These are phyloP conservation scores for Sebastes minor DNA, from an alignment of 2,797 vertebrate genomes.

Conservation along the genomic window DNA sequence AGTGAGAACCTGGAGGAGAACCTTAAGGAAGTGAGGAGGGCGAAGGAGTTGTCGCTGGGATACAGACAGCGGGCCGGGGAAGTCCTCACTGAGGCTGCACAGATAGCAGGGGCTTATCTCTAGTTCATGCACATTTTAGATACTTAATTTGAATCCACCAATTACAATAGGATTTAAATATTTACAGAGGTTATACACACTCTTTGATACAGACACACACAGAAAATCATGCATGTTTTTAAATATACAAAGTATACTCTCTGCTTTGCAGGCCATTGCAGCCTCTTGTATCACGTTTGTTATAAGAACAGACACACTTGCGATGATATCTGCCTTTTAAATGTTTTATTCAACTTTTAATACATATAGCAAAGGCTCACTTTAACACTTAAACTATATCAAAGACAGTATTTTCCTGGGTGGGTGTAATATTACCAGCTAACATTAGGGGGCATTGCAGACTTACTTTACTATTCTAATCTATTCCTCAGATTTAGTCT, in stretches of 20 bases:
- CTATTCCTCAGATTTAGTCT: background rate
- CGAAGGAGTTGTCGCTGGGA: conserved; percentile 65
- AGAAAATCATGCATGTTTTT: background rate
- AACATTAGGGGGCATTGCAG: conserved; percentile 50
- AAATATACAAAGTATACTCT: background rate
- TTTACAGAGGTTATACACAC: background rate
- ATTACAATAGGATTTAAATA: background rate
- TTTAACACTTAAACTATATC: background rate
- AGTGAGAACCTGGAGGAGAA: conserved; percentile 77
- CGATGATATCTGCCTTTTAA: background rate
- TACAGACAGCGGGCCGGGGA: conserved; percentile 73
- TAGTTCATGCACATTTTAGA: conserved; percentile 35
- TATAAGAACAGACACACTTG: background rate
- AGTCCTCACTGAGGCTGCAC: conserved; percentile 75
- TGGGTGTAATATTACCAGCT: background rate
- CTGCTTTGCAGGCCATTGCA: background rate
- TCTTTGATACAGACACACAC: background rate
- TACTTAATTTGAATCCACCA: background rate
- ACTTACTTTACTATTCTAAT: background rate
- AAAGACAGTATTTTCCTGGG: background rate
- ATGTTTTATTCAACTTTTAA: background rate
- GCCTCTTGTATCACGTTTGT: background rate
- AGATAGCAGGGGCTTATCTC: conserved; percentile 60
- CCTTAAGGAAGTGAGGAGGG: conserved; percentile 76
- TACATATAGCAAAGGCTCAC: background rate